Conservation (phyloP, 2,797 vertebrate species). For the Podargus strigoides region DNA sequence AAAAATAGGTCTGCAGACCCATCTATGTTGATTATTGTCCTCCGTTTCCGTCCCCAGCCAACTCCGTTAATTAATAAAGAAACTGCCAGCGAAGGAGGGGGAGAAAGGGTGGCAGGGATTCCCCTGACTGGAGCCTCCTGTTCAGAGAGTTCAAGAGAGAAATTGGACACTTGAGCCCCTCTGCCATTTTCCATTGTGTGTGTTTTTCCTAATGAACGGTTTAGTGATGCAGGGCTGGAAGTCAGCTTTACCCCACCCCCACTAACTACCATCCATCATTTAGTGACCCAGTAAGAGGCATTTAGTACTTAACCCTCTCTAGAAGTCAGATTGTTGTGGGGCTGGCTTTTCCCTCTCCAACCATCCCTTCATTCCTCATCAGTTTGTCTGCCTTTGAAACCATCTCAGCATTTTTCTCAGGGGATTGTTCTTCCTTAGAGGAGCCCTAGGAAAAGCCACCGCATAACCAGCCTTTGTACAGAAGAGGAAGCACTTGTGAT, state of each 20-base stretch:
- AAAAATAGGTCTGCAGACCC: conserved; percentile 75
- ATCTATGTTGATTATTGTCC: conserved; percentile 75
- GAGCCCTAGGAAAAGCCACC: not conserved
- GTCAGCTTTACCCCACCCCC: conserved; percentile 70
- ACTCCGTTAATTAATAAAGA: conserved; percentile 76
- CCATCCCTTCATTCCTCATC: not conserved
- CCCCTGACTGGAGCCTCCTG: conserved; percentile 70
- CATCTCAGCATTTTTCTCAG: not conserved
- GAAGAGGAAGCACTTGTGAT: not conserved
- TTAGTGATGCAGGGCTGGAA: conserved; percentile 72
- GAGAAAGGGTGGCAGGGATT: conserved; percentile 66
- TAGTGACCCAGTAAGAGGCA: conserved; percentile 67
- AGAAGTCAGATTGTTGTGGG: conserved; percentile 46
- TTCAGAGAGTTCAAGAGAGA: conserved; percentile 69
- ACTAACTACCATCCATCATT: conserved; percentile 64
- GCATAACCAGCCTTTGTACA: not conserved
- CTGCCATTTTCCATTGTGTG: conserved; percentile 71
- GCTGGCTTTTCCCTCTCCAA: conserved; percentile 30
- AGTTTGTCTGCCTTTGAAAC: not conserved
- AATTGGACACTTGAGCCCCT: conserved; percentile 72
- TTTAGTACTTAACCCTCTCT: conserved; percentile 61
- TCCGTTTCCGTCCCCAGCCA: conserved; percentile 71
- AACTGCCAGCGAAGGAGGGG: conserved; percentile 65
- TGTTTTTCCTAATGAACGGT: conserved; percentile 70
- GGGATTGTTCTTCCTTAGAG: not conserved